phyloP scores from a whole-genome alignment of 2,113 vertebrate genomes.

The Panthera tigris region DNA sequence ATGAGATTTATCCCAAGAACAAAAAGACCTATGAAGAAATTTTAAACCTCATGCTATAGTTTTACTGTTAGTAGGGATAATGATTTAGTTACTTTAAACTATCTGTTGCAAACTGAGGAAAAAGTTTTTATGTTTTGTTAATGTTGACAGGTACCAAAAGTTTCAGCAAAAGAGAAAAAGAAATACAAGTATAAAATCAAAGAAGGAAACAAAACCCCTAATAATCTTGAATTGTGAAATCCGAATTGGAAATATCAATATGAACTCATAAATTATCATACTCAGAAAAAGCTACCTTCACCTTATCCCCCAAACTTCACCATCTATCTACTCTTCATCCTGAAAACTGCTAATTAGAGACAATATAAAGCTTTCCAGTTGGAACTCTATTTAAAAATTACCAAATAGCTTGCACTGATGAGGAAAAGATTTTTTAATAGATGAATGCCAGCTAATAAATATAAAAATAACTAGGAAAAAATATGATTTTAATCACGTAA shows the following conservation, averaged over 20 bases:
- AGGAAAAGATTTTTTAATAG: neutral
- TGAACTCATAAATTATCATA: neutral
- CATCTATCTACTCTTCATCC: neutral
- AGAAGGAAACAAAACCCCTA: neutral
- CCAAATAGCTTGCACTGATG: neutral
- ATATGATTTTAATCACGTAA: neutral
- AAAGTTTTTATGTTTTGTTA: neutral
- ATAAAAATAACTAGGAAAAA: neutral
- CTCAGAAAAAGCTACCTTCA: neutral
- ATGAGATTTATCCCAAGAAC: neutral
- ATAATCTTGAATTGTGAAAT: neutral
- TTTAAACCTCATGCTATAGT: neutral
- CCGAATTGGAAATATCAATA: neutral
- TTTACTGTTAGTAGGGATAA: neutral
- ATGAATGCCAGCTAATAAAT: neutral
- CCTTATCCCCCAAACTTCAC: neutral
- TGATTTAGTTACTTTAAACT: slow-evolving; percentile 26
- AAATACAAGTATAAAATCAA: slow-evolving; percentile 31
- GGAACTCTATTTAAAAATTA: slow-evolving; percentile 28
- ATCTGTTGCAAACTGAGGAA: neutral
- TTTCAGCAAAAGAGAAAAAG: neutral
- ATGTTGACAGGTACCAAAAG: slow-evolving; percentile 2
- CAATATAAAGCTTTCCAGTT: slow-evolving; percentile 11
- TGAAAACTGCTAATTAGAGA: slow-evolving; percentile 8
- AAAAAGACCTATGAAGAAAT: slow-evolving; percentile 24